Evolutionary conservation across 2,888 invertebrate genomes (phyloP).

Genomic region (Xanthorhoe designata): DNA sequence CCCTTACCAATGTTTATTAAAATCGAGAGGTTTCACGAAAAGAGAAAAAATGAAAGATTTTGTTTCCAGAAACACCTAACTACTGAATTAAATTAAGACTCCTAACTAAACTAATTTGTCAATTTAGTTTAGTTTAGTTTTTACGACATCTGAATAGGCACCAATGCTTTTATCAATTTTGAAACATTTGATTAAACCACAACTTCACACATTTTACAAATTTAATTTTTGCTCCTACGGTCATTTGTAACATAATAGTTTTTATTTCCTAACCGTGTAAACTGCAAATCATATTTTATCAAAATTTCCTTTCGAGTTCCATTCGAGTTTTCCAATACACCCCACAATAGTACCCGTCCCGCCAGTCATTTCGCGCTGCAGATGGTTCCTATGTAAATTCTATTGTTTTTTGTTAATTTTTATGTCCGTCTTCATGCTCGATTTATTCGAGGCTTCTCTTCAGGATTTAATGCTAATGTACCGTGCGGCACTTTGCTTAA

Average conservation of each 20-base stretch:
- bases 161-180: no score
- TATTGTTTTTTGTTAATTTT: conserved; percentile 86
- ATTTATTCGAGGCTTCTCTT: conserved; percentile 78
- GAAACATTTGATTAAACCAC: no score
- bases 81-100: no score
- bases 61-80: no score
- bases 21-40: neutral
- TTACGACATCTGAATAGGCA: no score
- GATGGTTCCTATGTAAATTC: conserved; percentile 85
- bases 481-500: conserved; percentile 57
- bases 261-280: no score
- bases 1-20: conserved; percentile 31
- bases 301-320: neutral
- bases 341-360: conserved; percentile 53
- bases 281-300: no score
- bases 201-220: neutral
- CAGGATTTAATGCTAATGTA: conserved; percentile 77
- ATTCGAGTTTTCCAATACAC: neutral
- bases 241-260: no score
- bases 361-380: conserved; percentile 72
- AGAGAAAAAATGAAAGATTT: neutral
- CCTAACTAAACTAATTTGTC: no score
- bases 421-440: conserved; percentile 81
- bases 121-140: no score
- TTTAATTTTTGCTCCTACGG: no score